These are phyloP conservation scores for Calyptomena viridis DNA, from an alignment of 2,113 vertebrate species.

Conservation along the genomic window DNA sequence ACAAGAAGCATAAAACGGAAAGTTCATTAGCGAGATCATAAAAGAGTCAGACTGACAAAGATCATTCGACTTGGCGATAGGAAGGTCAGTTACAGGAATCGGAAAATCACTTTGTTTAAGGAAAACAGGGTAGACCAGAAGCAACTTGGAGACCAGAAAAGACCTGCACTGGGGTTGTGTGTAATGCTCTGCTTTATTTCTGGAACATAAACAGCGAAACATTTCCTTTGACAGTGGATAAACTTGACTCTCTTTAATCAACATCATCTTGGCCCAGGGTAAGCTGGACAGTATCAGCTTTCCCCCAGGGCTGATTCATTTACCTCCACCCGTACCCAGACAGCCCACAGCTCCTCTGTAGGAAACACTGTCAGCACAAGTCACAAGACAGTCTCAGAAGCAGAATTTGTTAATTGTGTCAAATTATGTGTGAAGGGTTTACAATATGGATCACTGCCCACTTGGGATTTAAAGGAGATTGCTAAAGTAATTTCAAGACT, in stretches of 20 bases:
- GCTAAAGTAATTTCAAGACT: slow-evolving; percentile 34
- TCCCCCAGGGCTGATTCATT: neutral
- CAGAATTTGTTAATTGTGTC: slow-evolving; percentile 35
- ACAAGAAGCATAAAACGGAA: slow-evolving; percentile 57
- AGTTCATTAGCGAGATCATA: slow-evolving; percentile 61
- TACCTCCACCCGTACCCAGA: neutral
- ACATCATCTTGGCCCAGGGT: neutral
- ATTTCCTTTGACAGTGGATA: neutral
- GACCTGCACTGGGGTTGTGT: neutral
- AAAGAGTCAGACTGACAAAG: slow-evolving; percentile 46
- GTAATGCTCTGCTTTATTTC: neutral
- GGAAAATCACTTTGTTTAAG: neutral
- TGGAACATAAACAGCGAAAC: neutral
- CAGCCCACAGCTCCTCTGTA: neutral
- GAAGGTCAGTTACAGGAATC: slow-evolving; percentile 1
- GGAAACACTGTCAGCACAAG: neutral
- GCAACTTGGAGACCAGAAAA: neutral
- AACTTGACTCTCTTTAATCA: neutral
- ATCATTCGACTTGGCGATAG: neutral
- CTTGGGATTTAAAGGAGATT: slow-evolving; percentile 37
- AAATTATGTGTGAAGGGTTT: slow-evolving; percentile 37
- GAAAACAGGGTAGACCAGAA: neutral
- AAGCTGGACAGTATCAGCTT: neutral
- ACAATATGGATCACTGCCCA: slow-evolving; percentile 39
- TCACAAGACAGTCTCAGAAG: slow-evolving; percentile 21